These are phyloP conservation scores for Drosophila bipectinata DNA, from an alignment of 1,140 invertebrate species.

Conservation along the genomic window DNA sequence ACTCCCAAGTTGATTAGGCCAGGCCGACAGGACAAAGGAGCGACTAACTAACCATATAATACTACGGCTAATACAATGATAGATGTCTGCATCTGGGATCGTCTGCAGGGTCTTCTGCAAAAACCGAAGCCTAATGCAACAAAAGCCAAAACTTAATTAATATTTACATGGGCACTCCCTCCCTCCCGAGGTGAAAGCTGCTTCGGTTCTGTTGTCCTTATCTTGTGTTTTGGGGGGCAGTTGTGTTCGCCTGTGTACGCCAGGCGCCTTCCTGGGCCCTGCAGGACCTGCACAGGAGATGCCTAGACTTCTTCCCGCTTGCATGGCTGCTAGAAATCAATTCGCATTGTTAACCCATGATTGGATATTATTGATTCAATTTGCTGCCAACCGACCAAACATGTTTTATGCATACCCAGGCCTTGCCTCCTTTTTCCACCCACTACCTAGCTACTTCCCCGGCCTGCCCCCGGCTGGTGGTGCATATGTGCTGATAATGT, in stretches of 20 bases:
- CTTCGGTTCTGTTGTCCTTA: constrained; percentile 35
- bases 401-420: constrained; percentile 75
- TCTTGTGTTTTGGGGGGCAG: constrained; percentile 40
- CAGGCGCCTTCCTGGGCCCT: constrained; percentile 14
- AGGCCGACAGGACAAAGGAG: constrained; percentile 38
- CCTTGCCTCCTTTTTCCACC: constrained; percentile 3
- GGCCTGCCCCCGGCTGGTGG: background rate
- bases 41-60: constrained; percentile 62
- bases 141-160: constrained; percentile 81
- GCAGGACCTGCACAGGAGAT: background rate
- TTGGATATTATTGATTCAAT: constrained; percentile 83
- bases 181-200: constrained; percentile 26
- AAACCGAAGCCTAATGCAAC: constrained; percentile 60
- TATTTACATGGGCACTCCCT: constrained; percentile 72
- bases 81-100: constrained; percentile 33
- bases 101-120: constrained; percentile 24
- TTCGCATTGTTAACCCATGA: constrained; percentile 83
- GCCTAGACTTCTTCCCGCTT: constrained; percentile 13
- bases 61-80: constrained; percentile 54
- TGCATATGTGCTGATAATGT: constrained; percentile 64
- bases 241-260: constrained; percentile 55
- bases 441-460: background rate
- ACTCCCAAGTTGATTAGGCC: constrained; percentile 63
- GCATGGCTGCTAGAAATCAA: constrained; percentile 79
- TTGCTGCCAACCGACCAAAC: constrained; percentile 75